Conservation (phyloP, 2,888 invertebrate species). For the Mesoligia furuncula region DNA sequence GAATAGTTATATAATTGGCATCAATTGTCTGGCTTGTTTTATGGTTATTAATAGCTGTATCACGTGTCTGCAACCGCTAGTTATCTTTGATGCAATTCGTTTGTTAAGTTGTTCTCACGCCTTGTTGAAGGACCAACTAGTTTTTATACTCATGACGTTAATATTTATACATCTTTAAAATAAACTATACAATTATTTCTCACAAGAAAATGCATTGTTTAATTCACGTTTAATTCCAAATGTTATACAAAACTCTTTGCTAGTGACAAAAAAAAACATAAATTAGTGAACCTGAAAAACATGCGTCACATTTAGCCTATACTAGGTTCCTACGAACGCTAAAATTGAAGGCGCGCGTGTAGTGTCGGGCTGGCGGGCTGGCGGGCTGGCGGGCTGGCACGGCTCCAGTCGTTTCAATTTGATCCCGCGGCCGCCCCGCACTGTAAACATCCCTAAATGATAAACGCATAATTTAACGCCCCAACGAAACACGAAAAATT, state of each 20-base stretch:
- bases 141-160: conserved; percentile 10
- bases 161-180: not conserved
- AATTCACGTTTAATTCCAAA: not conserved
- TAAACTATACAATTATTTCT: not conserved
- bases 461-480: conserved; percentile 89
- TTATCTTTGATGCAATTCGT: conserved; percentile 53
- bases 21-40: conserved; percentile 69
- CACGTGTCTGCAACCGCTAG: conserved; percentile 58
- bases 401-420: conserved; percentile 89
- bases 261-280: not conserved
- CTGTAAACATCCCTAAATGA: conserved; percentile 89
- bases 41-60: conserved; percentile 65
- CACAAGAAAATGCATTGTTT: not conserved
- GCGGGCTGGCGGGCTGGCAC: conserved; percentile 84
- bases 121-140: conserved; percentile 4
- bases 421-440: conserved; percentile 78
- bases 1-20: conserved; percentile 68
- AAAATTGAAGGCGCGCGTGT: conserved; percentile 59
- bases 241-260: not conserved
- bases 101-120: conserved; percentile 53
- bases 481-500: conserved; percentile 85
- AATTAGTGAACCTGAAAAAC: conserved; percentile 17
- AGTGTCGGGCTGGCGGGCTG: conserved; percentile 74
- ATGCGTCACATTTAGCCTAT: conserved; percentile 26
- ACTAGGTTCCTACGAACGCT: not conserved